These are phyloP conservation scores for Lutraria lutraria DNA, from an alignment of 2,888 invertebrate genomes.

Conservation along the genomic window DNA sequence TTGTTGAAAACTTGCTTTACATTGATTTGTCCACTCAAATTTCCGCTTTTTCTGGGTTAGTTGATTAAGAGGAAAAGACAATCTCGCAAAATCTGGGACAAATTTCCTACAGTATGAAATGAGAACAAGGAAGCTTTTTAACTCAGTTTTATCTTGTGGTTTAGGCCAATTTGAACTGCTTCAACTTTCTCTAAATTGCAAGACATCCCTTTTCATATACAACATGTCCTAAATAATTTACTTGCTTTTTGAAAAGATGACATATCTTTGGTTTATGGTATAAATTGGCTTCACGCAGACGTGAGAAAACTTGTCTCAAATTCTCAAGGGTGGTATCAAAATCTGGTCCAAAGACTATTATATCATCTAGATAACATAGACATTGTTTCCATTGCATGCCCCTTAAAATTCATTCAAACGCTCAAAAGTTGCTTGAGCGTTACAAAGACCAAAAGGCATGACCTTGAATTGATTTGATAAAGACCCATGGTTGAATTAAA, in stretches of 20 bases:
- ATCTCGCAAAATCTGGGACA: slow-evolving; percentile 35
- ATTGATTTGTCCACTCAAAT: slow-evolving; percentile 14
- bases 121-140: slow-evolving; percentile 55
- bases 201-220: slow-evolving; percentile 49
- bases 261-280: slow-evolving; percentile 47
- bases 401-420: slow-evolving; percentile 43
- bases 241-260: slow-evolving; percentile 48
- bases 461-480: slow-evolving; percentile 54
- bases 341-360: slow-evolving; percentile 26
- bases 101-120: slow-evolving; percentile 56
- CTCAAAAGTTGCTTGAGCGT: slow-evolving; percentile 52
- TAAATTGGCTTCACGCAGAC: slow-evolving; percentile 34
- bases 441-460: slow-evolving; percentile 60
- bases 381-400: no score
- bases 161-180: slow-evolving; percentile 43
- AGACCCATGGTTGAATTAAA: slow-evolving; percentile 52
- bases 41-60: slow-evolving; percentile 32
- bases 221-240: slow-evolving; percentile 43
- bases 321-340: slow-evolving; percentile 34
- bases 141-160: slow-evolving; percentile 45
- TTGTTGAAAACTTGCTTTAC: slow-evolving; percentile 12
- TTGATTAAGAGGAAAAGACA: slow-evolving; percentile 44
- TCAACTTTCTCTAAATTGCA: slow-evolving; percentile 46
- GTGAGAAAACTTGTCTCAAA: slow-evolving; percentile 9
- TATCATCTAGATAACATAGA: no score